Conservation (phyloP, 2,888 invertebrate species). For the Cataglyphis altisquamis region DNA sequence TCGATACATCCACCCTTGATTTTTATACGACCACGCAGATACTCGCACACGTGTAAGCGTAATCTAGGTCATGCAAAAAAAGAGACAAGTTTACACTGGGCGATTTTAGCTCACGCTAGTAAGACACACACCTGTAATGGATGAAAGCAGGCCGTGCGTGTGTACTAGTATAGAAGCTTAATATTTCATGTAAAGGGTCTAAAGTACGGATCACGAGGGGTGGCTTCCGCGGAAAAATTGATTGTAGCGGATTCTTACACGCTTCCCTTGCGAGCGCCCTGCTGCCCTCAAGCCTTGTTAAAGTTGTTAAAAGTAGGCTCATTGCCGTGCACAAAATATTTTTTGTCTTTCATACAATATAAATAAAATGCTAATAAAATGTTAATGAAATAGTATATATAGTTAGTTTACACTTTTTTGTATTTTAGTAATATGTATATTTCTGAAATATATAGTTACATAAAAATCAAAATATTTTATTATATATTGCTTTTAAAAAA, state of each 20-base stretch:
- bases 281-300: conserved; percentile 57
- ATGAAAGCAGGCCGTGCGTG: conserved; percentile 53
- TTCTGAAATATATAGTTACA: not conserved
- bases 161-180: conserved; percentile 60
- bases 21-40: conserved; percentile 52
- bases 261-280: conserved; percentile 53
- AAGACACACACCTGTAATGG: conserved; percentile 41
- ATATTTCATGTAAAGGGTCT: conserved; percentile 72
- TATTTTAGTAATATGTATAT: not conserved
- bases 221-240: conserved; percentile 71
- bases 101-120: conserved; percentile 22
- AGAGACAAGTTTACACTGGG: conserved; percentile 41
- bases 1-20: conserved; percentile 55
- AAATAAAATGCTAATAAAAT: not conserved
- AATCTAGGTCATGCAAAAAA: conserved; percentile 67
- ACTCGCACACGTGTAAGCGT: conserved; percentile 44
- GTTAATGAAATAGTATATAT: not conserved
- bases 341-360: not conserved
- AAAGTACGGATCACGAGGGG: conserved; percentile 69
- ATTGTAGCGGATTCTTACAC: conserved; percentile 76
- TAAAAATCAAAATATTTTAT: not conserved
- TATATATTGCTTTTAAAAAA: not conserved
- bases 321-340: conserved; percentile 40
- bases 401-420: not conserved
- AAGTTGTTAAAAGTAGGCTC: conserved; percentile 70